phyloP scores from a whole-genome alignment of 2,113 vertebrate genomes.

The Laticauda laticaudata region DNA sequence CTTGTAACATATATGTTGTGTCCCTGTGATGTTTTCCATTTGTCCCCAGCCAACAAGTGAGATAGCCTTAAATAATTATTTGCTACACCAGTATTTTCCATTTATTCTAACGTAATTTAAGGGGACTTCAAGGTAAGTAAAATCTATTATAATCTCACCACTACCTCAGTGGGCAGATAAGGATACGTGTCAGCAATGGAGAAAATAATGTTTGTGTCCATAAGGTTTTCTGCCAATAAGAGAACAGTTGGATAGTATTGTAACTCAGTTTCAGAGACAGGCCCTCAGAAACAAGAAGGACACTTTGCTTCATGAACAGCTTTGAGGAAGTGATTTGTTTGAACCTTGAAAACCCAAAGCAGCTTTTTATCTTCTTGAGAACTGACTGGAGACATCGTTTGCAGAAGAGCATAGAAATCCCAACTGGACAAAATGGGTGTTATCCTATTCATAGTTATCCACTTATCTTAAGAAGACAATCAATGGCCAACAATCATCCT shows the following conservation, averaged over 20 bases:
- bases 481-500: not conserved
- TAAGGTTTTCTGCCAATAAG: not conserved
- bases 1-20: not conserved
- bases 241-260: not conserved
- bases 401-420: not conserved
- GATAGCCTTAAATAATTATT: not conserved
- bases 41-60: not conserved
- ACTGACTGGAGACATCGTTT: not conserved
- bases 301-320: not conserved
- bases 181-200: not conserved
- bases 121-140: not conserved
- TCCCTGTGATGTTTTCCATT: not conserved
- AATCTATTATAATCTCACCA: not conserved
- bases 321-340: not conserved
- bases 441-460: not conserved
- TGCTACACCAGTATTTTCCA: not conserved
- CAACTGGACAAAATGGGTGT: not conserved
- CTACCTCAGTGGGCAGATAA: not conserved
- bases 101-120: not conserved
- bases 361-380: not conserved
- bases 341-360: not conserved
- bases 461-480: not conserved
- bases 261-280: not conserved
- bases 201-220: not conserved
- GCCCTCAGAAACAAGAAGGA: not conserved